Evolutionary conservation across 2,113 vertebrate species (phyloP).

Genomic region (Zosterops lateralis): DNA sequence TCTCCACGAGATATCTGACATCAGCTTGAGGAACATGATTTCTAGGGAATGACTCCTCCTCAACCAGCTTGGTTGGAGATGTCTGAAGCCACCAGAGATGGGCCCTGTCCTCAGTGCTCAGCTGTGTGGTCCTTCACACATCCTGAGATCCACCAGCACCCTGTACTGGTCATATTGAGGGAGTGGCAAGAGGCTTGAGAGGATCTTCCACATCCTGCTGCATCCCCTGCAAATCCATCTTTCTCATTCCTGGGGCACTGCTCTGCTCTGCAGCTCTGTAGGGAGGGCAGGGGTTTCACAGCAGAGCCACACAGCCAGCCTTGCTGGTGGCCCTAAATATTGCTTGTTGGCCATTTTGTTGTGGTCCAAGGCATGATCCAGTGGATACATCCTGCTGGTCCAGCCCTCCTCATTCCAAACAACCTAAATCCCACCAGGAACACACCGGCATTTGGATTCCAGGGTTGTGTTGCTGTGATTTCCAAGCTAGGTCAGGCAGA

Average conservation of each 20-base stretch:
- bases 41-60: background rate
- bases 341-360: fast-evolving
- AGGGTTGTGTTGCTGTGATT: fast-evolving
- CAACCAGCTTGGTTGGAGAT: background rate
- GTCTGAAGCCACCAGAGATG: fast-evolving
- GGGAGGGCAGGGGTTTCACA: background rate
- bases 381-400: background rate
- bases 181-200: background rate
- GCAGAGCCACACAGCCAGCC: background rate
- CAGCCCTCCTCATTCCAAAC: background rate
- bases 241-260: background rate
- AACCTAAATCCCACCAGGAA: background rate
- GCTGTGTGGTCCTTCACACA: background rate
- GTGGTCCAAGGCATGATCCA: background rate
- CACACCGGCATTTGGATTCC: fast-evolving
- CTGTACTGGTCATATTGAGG: background rate
- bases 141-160: background rate
- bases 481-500: background rate
- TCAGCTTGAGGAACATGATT: background rate
- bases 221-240: background rate
- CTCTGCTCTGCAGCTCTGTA: background rate
- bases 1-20: fast-evolving
- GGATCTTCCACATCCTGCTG: background rate
- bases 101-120: background rate
- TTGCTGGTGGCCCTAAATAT: background rate